Evolutionary conservation across 1,140 invertebrate genomes (phyloP).

Genomic region (Solenopsis fugax): DNA sequence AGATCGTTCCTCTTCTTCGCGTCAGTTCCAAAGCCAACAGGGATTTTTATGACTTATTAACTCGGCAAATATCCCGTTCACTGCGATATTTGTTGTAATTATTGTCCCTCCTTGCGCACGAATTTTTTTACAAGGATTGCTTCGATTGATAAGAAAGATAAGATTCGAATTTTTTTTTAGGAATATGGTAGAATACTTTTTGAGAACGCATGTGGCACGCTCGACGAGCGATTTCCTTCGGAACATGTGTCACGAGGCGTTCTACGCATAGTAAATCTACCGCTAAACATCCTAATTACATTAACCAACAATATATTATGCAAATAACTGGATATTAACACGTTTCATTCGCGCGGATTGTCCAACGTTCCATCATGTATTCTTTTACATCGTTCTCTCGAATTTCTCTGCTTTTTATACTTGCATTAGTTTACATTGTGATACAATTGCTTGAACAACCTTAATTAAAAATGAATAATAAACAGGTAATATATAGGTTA

Average conservation of each 20-base stretch:
- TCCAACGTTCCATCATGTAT: neutral
- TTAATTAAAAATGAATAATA: neutral
- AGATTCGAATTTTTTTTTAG: neutral
- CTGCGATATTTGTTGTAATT: neutral
- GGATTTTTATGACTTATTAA: neutral
- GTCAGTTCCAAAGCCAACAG: too few relatives aligned
- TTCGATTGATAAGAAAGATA: neutral
- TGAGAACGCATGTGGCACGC: too few relatives aligned
- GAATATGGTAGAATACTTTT: neutral
- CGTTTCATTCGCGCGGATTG: conserved; percentile 4
- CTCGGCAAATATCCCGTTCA: neutral
- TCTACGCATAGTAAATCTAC: conserved; percentile 13
- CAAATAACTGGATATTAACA: conserved; percentile 41
- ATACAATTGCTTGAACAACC: neutral
- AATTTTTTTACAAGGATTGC: neutral
- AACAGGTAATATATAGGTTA: neutral
- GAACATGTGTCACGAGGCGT: conserved; percentile 2
- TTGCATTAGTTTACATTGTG: neutral
- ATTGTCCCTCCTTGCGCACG: neutral
- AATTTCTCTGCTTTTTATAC: neutral
- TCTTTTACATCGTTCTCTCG: neutral
- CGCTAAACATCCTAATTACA: conserved; percentile 43
- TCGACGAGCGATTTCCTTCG: neutral
- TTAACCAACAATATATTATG: conserved; percentile 32
- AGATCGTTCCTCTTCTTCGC: too few relatives aligned